Conservation (phyloP, 2,888 invertebrate species). For the Mallateleia sp. region DNA sequence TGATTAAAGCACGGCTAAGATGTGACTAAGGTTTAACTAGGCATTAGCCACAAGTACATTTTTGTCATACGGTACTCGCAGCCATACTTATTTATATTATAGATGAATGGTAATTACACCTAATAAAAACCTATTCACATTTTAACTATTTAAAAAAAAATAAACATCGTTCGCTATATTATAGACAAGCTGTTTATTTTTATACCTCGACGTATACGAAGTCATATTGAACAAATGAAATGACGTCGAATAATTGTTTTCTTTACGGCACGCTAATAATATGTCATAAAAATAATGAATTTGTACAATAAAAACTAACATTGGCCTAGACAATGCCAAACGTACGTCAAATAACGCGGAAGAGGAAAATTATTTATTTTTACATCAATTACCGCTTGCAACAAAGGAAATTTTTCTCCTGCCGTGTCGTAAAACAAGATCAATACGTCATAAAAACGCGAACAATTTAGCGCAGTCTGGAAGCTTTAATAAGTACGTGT, state of each 20-base stretch:
- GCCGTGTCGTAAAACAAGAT: slow-evolving; percentile 27
- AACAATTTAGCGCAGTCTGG: slow-evolving; percentile 35
- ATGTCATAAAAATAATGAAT: background rate
- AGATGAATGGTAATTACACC: too few species aligned
- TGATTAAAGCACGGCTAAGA: too few species aligned
- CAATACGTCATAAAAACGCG: slow-evolving; percentile 36
- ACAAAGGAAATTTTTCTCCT: slow-evolving; percentile 14
- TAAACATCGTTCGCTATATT: too few species aligned
- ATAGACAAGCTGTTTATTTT: too few species aligned
- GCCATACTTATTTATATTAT: too few species aligned
- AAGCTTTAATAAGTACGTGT: slow-evolving; percentile 45
- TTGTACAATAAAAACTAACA: background rate
- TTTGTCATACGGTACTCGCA: too few species aligned
- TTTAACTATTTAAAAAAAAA: too few species aligned
- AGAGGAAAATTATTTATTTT: slow-evolving; percentile 8
- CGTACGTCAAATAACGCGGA: background rate
- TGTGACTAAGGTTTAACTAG: too few species aligned
- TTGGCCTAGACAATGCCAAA: background rate
- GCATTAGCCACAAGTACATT: too few species aligned
- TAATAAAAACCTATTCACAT: too few species aligned
- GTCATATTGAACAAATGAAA: background rate
- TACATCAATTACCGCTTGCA: background rate
- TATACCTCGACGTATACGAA: too few species aligned
- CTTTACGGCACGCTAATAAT: background rate
- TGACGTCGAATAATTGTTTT: background rate